Conservation (phyloP, 2,888 invertebrate species). For the Eristalis intricaria region DNA sequence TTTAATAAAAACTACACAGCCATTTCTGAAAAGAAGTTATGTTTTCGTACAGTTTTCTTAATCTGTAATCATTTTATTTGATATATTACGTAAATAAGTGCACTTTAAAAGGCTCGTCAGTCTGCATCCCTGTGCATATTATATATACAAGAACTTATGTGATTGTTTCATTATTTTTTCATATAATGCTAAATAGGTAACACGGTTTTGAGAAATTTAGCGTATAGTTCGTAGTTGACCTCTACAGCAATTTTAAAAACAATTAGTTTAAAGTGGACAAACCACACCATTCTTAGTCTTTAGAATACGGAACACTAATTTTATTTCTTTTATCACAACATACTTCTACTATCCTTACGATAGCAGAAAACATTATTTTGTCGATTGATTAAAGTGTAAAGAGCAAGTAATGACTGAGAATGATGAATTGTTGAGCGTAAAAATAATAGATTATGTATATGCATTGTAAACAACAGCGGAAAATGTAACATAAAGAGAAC, state of each 20-base stretch:
- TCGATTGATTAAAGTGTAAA: neutral
- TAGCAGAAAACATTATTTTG: neutral
- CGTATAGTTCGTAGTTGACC: neutral
- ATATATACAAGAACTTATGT: neutral
- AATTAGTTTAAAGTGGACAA: neutral
- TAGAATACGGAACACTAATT: slow-evolving; percentile 24
- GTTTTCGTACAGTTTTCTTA: neutral
- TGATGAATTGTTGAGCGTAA: slow-evolving; percentile 31
- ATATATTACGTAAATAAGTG: slow-evolving; percentile 45
- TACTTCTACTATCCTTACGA: neutral
- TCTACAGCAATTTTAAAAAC: neutral
- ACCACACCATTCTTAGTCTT: neutral
- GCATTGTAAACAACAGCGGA: slow-evolving; percentile 30
- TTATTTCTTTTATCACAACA: neutral
- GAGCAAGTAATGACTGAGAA: slow-evolving; percentile 10
- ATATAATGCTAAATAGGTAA: neutral
- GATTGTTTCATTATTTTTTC: neutral
- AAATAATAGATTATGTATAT: slow-evolving; percentile 33
- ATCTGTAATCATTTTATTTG: neutral
- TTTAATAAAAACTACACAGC: slow-evolving; percentile 4
- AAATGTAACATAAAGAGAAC: slow-evolving; percentile 22
- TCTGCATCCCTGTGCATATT: slow-evolving; percentile 2
- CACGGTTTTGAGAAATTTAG: neutral
- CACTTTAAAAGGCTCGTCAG: slow-evolving; percentile 6
- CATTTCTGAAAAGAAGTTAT: slow-evolving; percentile 21